Base-by-base conservation (phyloP, 2,888 invertebrate genomes). In the Drosophila formosana region DNA sequence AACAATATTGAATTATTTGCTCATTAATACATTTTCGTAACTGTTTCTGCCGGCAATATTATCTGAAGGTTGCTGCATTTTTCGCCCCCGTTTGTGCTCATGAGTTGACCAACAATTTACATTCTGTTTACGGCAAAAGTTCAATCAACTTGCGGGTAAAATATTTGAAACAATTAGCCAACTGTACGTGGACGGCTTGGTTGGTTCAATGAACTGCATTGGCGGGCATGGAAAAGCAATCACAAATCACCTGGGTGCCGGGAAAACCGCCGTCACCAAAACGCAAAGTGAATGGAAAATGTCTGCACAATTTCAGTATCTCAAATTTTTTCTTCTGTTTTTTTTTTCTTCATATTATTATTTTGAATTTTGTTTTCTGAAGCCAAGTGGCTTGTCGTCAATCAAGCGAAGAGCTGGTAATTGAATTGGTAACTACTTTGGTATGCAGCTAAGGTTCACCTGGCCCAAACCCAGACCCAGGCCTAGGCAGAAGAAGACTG, bases 221-320 rank as follows among this genome's bases (percentile, higher is more conserved):
- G 26, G 7, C 32, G 32, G 34, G 49, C 26, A 34, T 41, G 76
- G 63, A 76, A 75, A 75, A 75, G 49, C 75, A 74, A 75, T 66
- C 74, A 74, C 72, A 75, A 75, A 67, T 72, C 60, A 72, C 50
- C 60, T 46, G 66, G 62, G 79, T 64, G 75, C 57, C 71, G 82
- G 85, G 67, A 87, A 84, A 84, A 78, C 78, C 71, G 66, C 66
- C 79, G 72, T 72, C 75, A 62, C 75, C 75, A 72, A 74, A 80
- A 87, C 80, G 81, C 83, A 82, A 85, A 88, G 85, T 85, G 85
- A 85, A 88, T 86, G 88, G 85, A 79, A 88, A 86, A 87, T 86
- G 82, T 80, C 80, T 86, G 63, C 65, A 69, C 66, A 75, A 65
- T 72, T 68, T 66, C 53, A 66, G 75, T 77, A 66, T 55, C 47